These are phyloP conservation scores for Coccyzus lansbergi DNA, from an alignment of 2,797 vertebrate species.

Conservation along the genomic window DNA sequence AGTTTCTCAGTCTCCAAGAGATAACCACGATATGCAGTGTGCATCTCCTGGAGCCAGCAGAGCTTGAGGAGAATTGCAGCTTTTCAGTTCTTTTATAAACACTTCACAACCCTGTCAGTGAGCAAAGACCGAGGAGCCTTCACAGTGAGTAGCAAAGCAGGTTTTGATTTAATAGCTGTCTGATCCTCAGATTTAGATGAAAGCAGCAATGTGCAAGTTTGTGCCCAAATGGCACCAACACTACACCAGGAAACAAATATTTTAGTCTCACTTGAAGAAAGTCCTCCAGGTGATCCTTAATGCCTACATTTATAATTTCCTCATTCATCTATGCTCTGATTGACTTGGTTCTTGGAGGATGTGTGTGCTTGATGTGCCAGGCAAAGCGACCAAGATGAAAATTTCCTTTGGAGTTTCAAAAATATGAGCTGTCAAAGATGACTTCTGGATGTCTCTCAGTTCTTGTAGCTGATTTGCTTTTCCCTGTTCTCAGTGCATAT, in stretches of 20 bases:
- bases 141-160: neutral
- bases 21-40: neutral
- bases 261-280: neutral
- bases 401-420: neutral
- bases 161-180: constrained; percentile 28
- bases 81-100: constrained; percentile 24
- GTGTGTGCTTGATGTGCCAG: neutral
- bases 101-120: constrained; percentile 2
- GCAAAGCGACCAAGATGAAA: neutral
- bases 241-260: neutral
- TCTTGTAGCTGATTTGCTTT: neutral
- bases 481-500: neutral
- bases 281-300: neutral
- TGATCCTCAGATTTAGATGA: constrained; percentile 38
- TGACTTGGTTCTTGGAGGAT: neutral
- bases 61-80: constrained; percentile 9
- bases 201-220: neutral
- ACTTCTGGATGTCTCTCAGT: neutral
- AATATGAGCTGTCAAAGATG: neutral
- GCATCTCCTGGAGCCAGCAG: neutral
- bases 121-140: neutral
- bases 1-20: neutral
- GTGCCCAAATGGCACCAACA: neutral
- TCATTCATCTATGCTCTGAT: neutral
- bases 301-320: neutral